Evolutionary conservation across 2,888 invertebrate species (phyloP), one percentile per base, ranked within the genome.

Genomic region (Cataglyphis albicans): DNA sequence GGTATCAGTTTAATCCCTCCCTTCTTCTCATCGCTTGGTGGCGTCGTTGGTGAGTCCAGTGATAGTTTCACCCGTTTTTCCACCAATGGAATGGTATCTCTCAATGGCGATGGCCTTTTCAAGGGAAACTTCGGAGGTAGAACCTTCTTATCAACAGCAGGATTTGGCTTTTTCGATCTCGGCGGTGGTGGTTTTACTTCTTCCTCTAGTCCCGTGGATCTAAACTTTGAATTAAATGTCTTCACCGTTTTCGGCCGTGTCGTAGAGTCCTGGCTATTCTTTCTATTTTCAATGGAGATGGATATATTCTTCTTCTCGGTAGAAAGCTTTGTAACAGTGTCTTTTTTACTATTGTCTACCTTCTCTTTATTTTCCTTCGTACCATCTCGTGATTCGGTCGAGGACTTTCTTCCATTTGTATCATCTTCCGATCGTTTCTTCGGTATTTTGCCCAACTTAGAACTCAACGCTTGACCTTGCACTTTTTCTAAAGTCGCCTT

Each of bases 141-240:
- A 85, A 93, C 92, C 78, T 94, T 94, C 78, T 94, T 94, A 4
- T 87, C 70, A 57, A 90, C 82, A 12, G 88, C 70, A 81, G 94
- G 88, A 7, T 94, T 89, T 86, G 96, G 96, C 93, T 96, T 97
- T 91, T 97, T 96, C 2, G 96, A 96, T 81, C 97, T 95, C 3
- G 98, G 97, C 2, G 97, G 97, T 18, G 98, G 98, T n/a, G 98
- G 98, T 92, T 97, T 97, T 0, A 97, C 96, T 95, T 98, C 98
- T 94, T 98, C 98, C 93, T 98, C 98, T 76, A 98, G 95, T 55
- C 98, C 98, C 91, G 98, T 98, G 72, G 98, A 98, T 88, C 99
- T 96, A 95, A 98, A 98, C 95, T 98, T 98, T 0, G 98, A 98
- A 95, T 98, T 97, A 94, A 97, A 98, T 21, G 98, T 97, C 96